Percentiles rank a stretch among this genome's conserved stretches.
phyloP scores from a whole-genome alignment of 1,140 invertebrate genomes.

The Sarcophaga bullata region DNA sequence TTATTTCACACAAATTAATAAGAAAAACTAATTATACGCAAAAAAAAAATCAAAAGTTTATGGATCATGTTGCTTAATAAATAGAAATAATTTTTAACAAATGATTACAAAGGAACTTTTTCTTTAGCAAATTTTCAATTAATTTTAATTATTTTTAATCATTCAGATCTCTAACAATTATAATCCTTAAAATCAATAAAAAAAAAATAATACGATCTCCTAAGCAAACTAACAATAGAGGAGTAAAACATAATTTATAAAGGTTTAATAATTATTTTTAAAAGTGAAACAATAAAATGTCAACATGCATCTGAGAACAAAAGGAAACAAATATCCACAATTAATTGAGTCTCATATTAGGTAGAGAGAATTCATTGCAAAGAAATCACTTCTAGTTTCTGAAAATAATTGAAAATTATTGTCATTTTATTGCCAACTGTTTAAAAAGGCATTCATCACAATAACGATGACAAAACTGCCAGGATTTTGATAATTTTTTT shows the following conservation, averaged over 20 bases:
- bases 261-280: background rate
- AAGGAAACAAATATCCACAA: background rate
- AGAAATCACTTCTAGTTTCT: background rate
- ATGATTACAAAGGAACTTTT: background rate
- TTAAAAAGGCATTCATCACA: constrained; percentile 18
- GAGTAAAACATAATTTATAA: constrained; percentile 1
- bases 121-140: background rate
- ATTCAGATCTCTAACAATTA: background rate
- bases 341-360: constrained; percentile 1
- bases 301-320: background rate
- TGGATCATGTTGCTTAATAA: too few species aligned
- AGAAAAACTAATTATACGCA: too few species aligned
- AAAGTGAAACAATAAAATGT: background rate
- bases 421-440: constrained; percentile 11
- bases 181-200: background rate
- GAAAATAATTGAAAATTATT: constrained; percentile 3
- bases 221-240: background rate
- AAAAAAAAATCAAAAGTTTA: too few species aligned
- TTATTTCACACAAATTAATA: too few species aligned
- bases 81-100: background rate
- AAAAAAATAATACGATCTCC: background rate
- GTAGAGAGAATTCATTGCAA: background rate
- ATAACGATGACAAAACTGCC: background rate
- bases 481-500: background rate
- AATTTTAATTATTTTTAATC: too few species aligned